Evolutionary conservation across 2,113 vertebrate species (phyloP), one percentile per base, ranked within the genome.

Genomic region (Charadrius vociferus): DNA sequence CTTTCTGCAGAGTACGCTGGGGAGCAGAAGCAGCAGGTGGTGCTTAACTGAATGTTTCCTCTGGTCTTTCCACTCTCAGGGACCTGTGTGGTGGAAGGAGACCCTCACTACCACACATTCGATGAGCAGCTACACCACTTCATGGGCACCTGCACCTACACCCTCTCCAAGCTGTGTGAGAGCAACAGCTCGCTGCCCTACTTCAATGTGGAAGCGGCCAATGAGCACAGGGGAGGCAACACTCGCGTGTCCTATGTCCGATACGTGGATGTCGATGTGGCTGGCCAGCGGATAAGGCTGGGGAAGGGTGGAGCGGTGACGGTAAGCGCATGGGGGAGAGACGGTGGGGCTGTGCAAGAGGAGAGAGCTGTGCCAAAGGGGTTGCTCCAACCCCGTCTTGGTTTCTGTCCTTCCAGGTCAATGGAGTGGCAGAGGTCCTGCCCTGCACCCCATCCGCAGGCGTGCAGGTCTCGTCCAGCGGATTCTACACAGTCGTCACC

Each of bases 131-230:
- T 14, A 13, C 84, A 95, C 16, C 3, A 97, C 63, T 97, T 97
- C 88, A 94, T 97, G 96, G 97, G 96, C 65, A 98, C 72, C 5
- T 97, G 93, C 49, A 95, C 85, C 53, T 96, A 93, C 45, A 97
- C 86, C 16, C 90, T 96, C 39, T 94, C 90, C n/a, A 97, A 91
- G 32, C 59, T 97, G 10, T 96, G 90, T 0, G 56, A 93, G 14
- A 56, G 6, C 37, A 90, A 77, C 70, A 94, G 78, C n/a, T 93
- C 77, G 1, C 75, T 97, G 86, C 59, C 95, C 43, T 93, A 78
- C 27, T 97, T 97, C 96, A 97, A 98, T 0, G 97, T 95, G 75
- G 97, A 97, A 83, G 94, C 91, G 0, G 95, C 93, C 63, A 98
- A 97, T 7, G 97, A 98, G 82, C 55, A 95, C 75, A 92, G 90